Evolutionary conservation across 2,888 invertebrate species (phyloP), one percentile per base, ranked within the genome.

Genomic region (Cordilura impudica): DNA sequence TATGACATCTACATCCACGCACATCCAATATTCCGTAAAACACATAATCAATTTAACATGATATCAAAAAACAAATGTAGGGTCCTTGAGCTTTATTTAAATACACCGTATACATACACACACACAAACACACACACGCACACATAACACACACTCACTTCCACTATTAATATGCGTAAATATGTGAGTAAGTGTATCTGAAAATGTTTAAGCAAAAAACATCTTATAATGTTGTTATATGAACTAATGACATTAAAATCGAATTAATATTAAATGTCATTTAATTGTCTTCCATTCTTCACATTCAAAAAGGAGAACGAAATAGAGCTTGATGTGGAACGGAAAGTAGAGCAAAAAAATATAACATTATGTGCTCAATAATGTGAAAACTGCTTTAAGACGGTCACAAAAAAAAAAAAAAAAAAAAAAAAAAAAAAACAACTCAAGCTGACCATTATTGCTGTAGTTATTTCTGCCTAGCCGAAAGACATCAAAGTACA

Each of bases 201-300:
- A n/a, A n/a, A n/a, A 3, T 14, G 14, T 53, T 4, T 63, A 4
- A 35, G 10, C n/a, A 39, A 39, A 54, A 47, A 61, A 65, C 23
- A 65, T 72, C 43, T 53, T 29, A 43, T 26, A 14, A 21, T 58
- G 21, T 60, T 67, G 29, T 51, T 66, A 67, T 56, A 75, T 69
- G 35, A 74, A 45, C 74, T 45, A 47, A 74, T 67, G 61, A 54
- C 47, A 74, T 67, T 74, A 67, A 67, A 67, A 19, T 35, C 60
- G 45, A 31, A 67, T 74, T 67, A 61, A 67, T 61, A 74, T 74
- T 74, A 56, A 54, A 75, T 69, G 75, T 23, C 60, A 67, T 53
- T 74, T 67, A 43, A 66, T 66, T 73, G 53, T 61, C 45, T 67
- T 53, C 29, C 58, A 70, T 7, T 43, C 14, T 5, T 2, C 0